Base-by-base conservation (phyloP, 2,797 vertebrate species). In the Poeciliopsis gracilis region DNA sequence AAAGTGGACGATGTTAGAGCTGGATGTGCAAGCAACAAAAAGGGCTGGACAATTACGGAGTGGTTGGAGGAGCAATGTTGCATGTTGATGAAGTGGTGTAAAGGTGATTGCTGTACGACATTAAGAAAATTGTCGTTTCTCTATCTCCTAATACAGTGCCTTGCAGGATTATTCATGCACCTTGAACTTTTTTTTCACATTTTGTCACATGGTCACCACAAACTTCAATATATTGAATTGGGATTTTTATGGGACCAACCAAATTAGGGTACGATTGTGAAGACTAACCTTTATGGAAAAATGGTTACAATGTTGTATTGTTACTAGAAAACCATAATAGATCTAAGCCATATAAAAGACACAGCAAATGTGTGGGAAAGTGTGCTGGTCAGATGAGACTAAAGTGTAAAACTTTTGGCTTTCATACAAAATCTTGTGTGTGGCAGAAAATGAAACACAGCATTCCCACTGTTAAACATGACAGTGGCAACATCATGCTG, bases 1-100 rank as follows among this genome's bases (percentile, higher is more conserved):
- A 88, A 81, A 63, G 90, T 89, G 90, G 90, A 92, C 82, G 82
- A 86, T 89, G 89, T 86, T 86, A 87, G 84, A 88, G 80, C 80
- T 88, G 77, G 85, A 89, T 93, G 90, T 88, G 82, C 74, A 86
- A 84, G 84, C 2, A 41, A 82, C 77, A 82, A 78, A 82, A 78
- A 47, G 59, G 82, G 77, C 61, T 74, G 71, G 73, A 79, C 7
- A 41, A 28, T 71, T 36, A 77, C 77, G 51, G 49, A 75, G 69
- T 9, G 59, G 45, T 84, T 75, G 77, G 72, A 53, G 67, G 49
- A 47, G 46, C 77, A 63, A 79, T 13, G 53, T 77, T 63, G 71
- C 79, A 76, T 33, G 41, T 84, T 75, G 75, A 55, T 72, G 59
- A 38, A 72, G 5, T 41, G 23, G 45, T 72, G 43, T 45, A 75